A percentile compares a stretch with the other conserved stretches of the same genome.
Evolutionary conservation across 1,140 invertebrate species (phyloP).

Genomic region (Trachymyrmex septentrionalis): DNA sequence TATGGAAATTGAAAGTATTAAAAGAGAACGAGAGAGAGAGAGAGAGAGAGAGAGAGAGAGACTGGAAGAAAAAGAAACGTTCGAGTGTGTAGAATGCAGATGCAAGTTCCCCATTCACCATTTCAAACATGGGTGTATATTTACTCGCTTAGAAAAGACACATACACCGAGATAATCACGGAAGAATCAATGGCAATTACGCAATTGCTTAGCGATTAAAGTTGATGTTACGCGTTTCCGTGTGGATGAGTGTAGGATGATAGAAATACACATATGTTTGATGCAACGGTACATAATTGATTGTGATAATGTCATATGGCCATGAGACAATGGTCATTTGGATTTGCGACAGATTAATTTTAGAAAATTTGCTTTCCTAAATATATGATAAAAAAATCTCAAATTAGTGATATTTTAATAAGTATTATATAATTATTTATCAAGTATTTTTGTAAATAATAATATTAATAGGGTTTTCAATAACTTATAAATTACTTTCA

Average conservation of each 20-base stretch:
- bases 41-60: conserved; percentile 9
- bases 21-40: not conserved
- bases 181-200: conserved; percentile 45
- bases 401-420: not conserved
- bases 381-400: not conserved
- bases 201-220: conserved; percentile 50
- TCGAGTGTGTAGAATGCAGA: not conserved
- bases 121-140: not conserved
- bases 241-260: conserved; percentile 4
- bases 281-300: conserved; percentile 1
- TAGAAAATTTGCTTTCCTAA: not conserved
- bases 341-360: not conserved
- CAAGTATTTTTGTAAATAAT: not conserved
- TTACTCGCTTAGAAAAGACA: not conserved
- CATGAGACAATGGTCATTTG: not conserved
- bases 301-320: not conserved
- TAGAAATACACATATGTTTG: not conserved
- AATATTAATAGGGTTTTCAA: not conserved
- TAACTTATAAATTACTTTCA: not conserved
- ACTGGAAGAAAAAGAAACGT: not conserved
- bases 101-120: conserved; percentile 13
- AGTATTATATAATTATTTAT: not conserved
- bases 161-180: conserved; percentile 10
- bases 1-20: conserved; percentile 40
- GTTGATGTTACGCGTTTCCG: conserved; percentile 12